A percentile compares a stretch with the other conserved stretches of the same genome.
Conservation (phyloP, 2,797 vertebrate species). For the Lutjanus argentimaculatus region DNA sequence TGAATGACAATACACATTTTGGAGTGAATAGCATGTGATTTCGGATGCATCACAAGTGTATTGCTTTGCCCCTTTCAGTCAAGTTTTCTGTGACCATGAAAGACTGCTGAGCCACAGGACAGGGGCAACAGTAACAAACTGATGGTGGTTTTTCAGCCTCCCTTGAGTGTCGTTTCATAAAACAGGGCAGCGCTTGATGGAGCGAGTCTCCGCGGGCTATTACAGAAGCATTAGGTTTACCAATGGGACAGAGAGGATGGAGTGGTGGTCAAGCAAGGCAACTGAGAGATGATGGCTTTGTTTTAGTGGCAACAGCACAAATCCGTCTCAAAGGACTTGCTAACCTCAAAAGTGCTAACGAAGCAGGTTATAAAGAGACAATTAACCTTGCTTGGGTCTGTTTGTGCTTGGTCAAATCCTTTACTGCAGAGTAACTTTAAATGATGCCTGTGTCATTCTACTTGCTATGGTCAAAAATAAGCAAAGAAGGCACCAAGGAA, state of each 20-base stretch:
- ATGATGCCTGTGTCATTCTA: neutral
- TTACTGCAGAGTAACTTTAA: slow-evolving; percentile 29
- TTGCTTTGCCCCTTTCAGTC: slow-evolving; percentile 16
- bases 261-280: slow-evolving; percentile 49
- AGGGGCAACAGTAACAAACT: slow-evolving; percentile 27
- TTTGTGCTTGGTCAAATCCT: slow-evolving; percentile 31
- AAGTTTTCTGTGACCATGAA: slow-evolving; percentile 28
- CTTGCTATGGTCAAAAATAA: neutral
- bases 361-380: slow-evolving; percentile 52
- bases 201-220: slow-evolving; percentile 59
- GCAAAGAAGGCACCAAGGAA: neutral
- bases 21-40: too few relatives aligned
- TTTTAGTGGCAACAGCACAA: slow-evolving; percentile 50
- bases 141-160: slow-evolving; percentile 43
- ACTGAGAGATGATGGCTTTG: slow-evolving; percentile 34
- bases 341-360: slow-evolving; percentile 49
- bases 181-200: slow-evolving; percentile 56
- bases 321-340: slow-evolving; percentile 39
- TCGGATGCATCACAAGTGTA: neutral
- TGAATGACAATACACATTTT: too few relatives aligned
- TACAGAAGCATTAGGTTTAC: slow-evolving; percentile 64
- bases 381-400: slow-evolving; percentile 47
- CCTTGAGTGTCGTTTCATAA: slow-evolving; percentile 58
- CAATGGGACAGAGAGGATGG: slow-evolving; percentile 45
- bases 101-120: slow-evolving; percentile 15